phyloP scores from a whole-genome alignment of 2,888 invertebrate species.

The Nemurella pictetii region DNA sequence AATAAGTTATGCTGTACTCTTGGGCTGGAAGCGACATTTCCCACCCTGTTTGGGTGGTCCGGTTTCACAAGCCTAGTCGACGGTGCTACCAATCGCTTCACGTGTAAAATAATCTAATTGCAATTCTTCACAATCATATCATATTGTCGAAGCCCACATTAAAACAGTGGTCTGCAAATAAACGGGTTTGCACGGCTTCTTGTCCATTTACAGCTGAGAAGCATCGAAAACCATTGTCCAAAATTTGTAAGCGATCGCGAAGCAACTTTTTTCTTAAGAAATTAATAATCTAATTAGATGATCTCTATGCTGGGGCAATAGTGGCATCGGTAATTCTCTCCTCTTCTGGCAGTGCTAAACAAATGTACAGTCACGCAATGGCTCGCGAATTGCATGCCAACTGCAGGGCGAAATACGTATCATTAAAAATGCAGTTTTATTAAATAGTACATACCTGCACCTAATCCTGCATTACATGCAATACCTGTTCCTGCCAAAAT shows the following conservation, averaged over 20 bases:
- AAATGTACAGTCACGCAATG: background rate
- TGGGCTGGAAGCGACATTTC: background rate
- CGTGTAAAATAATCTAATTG: constrained; percentile 16
- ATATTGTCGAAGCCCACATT: background rate
- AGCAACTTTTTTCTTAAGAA: constrained; percentile 14
- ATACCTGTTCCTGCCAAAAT: background rate
- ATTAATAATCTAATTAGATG: constrained; percentile 24
- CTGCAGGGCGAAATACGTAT: background rate
- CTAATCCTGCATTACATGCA: too few relatives aligned
- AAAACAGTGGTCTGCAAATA: background rate
- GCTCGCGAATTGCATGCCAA: background rate
- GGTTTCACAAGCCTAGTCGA: background rate
- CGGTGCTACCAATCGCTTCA: background rate
- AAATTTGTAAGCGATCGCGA: constrained; percentile 1
- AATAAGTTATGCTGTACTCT: background rate
- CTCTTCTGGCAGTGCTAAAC: constrained; percentile 3
- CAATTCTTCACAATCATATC: background rate
- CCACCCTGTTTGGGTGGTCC: constrained; percentile 28
- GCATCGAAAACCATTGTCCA: constrained; percentile 16
- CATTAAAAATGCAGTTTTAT: background rate
- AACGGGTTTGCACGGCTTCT: constrained; percentile 9
- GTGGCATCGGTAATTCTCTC: background rate
- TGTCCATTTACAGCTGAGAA: constrained; percentile 9
- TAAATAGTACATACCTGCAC: background rate
- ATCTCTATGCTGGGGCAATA: constrained; percentile 17